Percentiles rank a stretch among this genome's conserved stretches.
Evolutionary conservation across 1,140 invertebrate genomes (phyloP).

Genomic region (Apis cerana): DNA sequence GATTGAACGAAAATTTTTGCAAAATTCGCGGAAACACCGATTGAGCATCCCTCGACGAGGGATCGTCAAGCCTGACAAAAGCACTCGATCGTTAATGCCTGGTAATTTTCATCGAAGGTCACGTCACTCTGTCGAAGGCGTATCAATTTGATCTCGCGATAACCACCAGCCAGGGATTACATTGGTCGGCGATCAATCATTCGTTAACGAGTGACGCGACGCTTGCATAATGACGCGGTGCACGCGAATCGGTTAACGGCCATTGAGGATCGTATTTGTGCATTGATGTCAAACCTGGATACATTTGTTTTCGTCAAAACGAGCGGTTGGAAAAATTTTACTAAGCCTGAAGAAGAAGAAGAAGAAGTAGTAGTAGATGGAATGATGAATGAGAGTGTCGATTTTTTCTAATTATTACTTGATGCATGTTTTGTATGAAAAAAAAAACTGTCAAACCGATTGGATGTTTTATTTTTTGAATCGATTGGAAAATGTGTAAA

Average conservation of each 20-base stretch:
- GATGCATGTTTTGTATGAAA: background rate
- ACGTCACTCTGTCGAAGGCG: background rate
- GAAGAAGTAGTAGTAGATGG: background rate
- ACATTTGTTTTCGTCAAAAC: background rate
- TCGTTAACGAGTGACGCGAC: conserved; percentile 21
- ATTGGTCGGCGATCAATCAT: conserved; percentile 23
- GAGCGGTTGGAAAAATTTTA: background rate
- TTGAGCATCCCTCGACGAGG: background rate
- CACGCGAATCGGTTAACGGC: conserved; percentile 20
- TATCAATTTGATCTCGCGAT: background rate
- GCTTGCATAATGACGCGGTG: conserved; percentile 6
- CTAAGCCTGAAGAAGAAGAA: background rate
- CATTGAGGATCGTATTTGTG: background rate
- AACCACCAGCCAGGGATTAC: conserved; percentile 1
- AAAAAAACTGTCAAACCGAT: too few relatives aligned
- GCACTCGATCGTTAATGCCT: background rate
- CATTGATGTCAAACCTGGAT: background rate
- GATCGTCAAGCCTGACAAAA: conserved; percentile 18
- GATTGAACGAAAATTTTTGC: background rate
- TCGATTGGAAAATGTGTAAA: too few relatives aligned
- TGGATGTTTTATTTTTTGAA: too few relatives aligned
- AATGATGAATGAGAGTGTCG: background rate
- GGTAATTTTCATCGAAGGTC: conserved; percentile 1
- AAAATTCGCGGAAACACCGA: background rate
- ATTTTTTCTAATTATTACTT: too few relatives aligned